phyloP scores from a whole-genome alignment of 2,888 invertebrate genomes.

The Cheilosia vernalis region DNA sequence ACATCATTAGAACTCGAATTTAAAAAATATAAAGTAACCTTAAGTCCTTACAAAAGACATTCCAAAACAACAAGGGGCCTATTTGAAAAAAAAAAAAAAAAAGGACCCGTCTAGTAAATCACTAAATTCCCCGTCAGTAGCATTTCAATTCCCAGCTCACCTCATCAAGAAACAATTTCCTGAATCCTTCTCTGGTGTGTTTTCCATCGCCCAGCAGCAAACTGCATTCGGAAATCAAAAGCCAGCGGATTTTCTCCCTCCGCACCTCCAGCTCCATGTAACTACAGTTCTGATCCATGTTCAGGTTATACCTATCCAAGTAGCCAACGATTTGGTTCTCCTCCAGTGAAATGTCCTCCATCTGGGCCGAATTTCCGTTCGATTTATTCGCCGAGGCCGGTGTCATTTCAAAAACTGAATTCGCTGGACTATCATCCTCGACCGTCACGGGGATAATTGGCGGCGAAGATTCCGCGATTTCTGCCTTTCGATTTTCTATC shows the following conservation, averaged over 20 bases:
- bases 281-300: slow-evolving; percentile 83
- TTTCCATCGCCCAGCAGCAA: slow-evolving; percentile 82
- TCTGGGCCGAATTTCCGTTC: slow-evolving; percentile 18
- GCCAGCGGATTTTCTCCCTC: slow-evolving; percentile 83
- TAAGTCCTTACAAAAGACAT: too few relatives aligned
- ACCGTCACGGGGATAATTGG: slow-evolving; percentile 39
- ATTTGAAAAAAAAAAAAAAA: too few relatives aligned
- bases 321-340: slow-evolving; percentile 79
- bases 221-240: slow-evolving; percentile 83
- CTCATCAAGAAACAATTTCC: slow-evolving; percentile 82
- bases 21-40: too few relatives aligned
- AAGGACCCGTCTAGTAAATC: too few relatives aligned
- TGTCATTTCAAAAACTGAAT: slow-evolving; percentile 35
- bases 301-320: slow-evolving; percentile 82
- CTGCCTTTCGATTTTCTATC: slow-evolving; percentile 40
- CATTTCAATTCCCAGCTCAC: slow-evolving; percentile 77
- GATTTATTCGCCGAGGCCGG: slow-evolving; percentile 20
- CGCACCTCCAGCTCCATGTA: slow-evolving; percentile 83
- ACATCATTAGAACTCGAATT: too few relatives aligned
- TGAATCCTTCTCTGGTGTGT: slow-evolving; percentile 83
- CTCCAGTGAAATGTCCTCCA: slow-evolving; percentile 79
- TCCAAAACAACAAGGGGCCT: too few relatives aligned
- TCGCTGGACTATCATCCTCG: slow-evolving; percentile 12
- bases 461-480: slow-evolving; percentile 18
- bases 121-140: neutral